Conservation (phyloP, 2,888 invertebrate genomes). For the Ceramica pisi region DNA sequence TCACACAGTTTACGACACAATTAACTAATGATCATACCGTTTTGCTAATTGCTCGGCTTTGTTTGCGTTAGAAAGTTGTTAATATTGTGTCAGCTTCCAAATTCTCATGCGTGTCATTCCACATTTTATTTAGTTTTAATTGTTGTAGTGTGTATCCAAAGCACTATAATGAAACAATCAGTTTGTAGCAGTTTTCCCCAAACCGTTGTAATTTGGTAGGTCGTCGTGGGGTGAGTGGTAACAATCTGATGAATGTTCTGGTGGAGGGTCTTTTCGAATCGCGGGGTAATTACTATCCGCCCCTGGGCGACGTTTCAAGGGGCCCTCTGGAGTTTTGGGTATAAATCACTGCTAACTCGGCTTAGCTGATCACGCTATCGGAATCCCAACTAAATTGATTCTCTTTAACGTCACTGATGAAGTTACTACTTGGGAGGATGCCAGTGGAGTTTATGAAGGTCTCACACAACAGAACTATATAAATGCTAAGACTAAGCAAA, state of each 20-base stretch:
- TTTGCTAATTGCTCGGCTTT: constrained; percentile 67
- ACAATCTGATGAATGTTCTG: constrained; percentile 77
- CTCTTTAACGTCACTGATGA: constrained; percentile 54
- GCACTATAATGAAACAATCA: constrained; percentile 52
- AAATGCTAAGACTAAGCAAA: background rate
- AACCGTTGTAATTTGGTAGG: constrained; percentile 46
- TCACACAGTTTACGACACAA: constrained; percentile 64
- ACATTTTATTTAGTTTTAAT: constrained; percentile 56
- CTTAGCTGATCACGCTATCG: constrained; percentile 74
- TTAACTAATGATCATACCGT: constrained; percentile 65
- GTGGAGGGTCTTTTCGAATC: constrained; percentile 72
- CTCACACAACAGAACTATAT: background rate
- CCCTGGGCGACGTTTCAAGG: constrained; percentile 75
- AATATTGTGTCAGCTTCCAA: constrained; percentile 53
- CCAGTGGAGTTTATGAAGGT: constrained; percentile 15
- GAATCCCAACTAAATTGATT: constrained; percentile 66
- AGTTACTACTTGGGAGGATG: constrained; percentile 38
- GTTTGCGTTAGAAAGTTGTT: constrained; percentile 71
- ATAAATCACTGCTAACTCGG: constrained; percentile 84
- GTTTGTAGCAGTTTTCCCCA: constrained; percentile 47
- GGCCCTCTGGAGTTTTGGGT: constrained; percentile 69
- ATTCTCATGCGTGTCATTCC: constrained; percentile 59
- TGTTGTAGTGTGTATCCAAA: constrained; percentile 51
- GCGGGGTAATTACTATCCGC: constrained; percentile 79
- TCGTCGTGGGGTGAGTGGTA: constrained; percentile 73